These are phyloP conservation scores for Atherinosoma microstoma DNA, from an alignment of 2,797 vertebrate species.

Conservation along the genomic window DNA sequence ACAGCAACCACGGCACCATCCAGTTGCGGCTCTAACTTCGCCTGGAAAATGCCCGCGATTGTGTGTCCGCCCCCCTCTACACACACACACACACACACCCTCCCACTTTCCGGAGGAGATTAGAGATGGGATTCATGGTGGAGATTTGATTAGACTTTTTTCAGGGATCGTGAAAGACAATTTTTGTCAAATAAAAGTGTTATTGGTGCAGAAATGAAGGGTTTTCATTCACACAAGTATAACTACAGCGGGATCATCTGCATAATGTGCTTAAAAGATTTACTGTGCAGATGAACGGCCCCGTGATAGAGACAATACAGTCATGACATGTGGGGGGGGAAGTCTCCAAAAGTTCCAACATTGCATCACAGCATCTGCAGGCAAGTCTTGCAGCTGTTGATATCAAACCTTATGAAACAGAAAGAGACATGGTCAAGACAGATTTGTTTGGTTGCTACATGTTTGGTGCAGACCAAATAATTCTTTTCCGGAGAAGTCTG, in stretches of 20 bases:
- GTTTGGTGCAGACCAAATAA: not conserved
- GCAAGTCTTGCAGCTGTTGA: not conserved
- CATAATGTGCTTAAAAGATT: not conserved
- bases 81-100: not conserved
- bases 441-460: too few relatives aligned
- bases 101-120: slow-evolving; percentile 7
- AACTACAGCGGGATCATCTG: not conserved
- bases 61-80: slow-evolving; percentile 53
- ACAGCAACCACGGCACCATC: slow-evolving; percentile 43
- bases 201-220: not conserved
- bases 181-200: not conserved
- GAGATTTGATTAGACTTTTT: not conserved
- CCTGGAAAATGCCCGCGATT: slow-evolving; percentile 42
- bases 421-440: too few relatives aligned
- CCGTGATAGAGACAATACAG: not conserved
- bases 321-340: not conserved
- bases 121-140: not conserved
- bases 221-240: not conserved
- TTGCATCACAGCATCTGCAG: too few relatives aligned
- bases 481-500: not conserved
- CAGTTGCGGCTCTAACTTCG: slow-evolving; percentile 55
- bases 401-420: not conserved
- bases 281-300: not conserved
- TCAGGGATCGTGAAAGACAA: too few relatives aligned
- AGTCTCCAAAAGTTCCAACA: not conserved